Percentiles rank a stretch among this genome's conserved stretches.
Conservation (phyloP, 2,797 vertebrate genomes). For the Ctenopoma multispine region DNA sequence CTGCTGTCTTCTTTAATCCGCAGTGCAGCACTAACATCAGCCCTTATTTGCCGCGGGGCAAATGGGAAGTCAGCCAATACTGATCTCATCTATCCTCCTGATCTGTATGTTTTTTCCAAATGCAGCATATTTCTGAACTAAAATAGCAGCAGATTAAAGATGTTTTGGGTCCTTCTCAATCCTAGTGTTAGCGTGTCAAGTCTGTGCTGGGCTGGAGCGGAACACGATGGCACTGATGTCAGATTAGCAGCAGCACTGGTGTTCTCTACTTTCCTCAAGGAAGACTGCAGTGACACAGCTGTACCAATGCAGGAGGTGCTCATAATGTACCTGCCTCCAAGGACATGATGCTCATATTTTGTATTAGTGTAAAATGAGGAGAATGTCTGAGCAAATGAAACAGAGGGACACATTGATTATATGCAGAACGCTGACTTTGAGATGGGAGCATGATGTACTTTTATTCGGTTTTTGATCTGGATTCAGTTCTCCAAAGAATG, state of each 20-base stretch:
- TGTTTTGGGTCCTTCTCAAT: constrained; percentile 24
- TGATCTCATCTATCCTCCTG: neutral
- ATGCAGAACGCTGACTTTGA: neutral
- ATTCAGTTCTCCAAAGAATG: neutral
- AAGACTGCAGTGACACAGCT: neutral
- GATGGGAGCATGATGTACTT: neutral
- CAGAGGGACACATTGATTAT: neutral
- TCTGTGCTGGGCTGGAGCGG: neutral
- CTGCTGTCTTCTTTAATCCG: constrained; percentile 41
- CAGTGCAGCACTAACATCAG: constrained; percentile 21
- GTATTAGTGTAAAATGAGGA: neutral
- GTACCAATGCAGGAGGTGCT: neutral
- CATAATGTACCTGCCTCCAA: neutral
- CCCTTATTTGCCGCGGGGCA: neutral
- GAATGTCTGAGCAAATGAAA: neutral
- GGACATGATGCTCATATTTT: neutral
- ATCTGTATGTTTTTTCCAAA: neutral
- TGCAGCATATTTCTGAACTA: constrained; percentile 2
- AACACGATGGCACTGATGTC: constrained; percentile 24
- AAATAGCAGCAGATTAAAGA: constrained; percentile 24
- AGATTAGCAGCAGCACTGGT: constrained; percentile 17
- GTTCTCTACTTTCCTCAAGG: neutral
- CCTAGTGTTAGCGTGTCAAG: neutral
- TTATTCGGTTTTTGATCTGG: neutral
- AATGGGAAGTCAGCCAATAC: constrained; percentile 13